These are phyloP conservation scores for Zaprionus nigranus DNA, from an alignment of 1,140 invertebrate species.

Conservation along the genomic window DNA sequence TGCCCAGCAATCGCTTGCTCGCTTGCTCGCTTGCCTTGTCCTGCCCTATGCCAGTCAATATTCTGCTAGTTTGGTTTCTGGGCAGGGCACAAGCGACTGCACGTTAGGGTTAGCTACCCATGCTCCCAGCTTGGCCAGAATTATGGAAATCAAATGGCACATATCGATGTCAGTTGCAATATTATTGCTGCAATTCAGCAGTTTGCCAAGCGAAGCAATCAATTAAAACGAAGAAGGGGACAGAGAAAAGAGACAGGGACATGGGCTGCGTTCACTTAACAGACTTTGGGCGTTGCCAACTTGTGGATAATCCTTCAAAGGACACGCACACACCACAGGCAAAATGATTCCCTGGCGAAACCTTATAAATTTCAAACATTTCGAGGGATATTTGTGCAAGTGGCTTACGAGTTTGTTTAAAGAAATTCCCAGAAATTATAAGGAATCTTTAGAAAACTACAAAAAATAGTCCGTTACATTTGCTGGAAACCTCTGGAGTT, in stretches of 20 bases:
- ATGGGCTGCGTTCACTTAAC: not conserved
- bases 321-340: not conserved
- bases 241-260: not conserved
- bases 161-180: slow-evolving; percentile 79
- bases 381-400: slow-evolving; percentile 2
- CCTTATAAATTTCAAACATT: slow-evolving; percentile 25
- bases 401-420: not conserved
- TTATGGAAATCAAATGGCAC: slow-evolving; percentile 81
- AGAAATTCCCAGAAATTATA: not conserved
- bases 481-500: slow-evolving; percentile 1
- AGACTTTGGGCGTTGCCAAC: slow-evolving; percentile 43
- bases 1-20: slow-evolving; percentile 21
- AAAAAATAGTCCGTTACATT: slow-evolving; percentile 17
- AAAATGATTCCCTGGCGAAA: slow-evolving; percentile 35
- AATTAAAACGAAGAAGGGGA: slow-evolving; percentile 18
- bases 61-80: slow-evolving; percentile 53
- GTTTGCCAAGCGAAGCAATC: slow-evolving; percentile 62
- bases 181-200: slow-evolving; percentile 81
- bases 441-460: not conserved
- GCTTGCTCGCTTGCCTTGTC: slow-evolving; percentile 13
- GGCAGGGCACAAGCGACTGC: slow-evolving; percentile 29
- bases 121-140: slow-evolving; percentile 41
- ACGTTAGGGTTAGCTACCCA: slow-evolving; percentile 44
- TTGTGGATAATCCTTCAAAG: slow-evolving; percentile 44
- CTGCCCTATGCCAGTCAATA: slow-evolving; percentile 51